phyloP scores from a whole-genome alignment of 1,140 invertebrate species.

The Agrypnia vestita region DNA sequence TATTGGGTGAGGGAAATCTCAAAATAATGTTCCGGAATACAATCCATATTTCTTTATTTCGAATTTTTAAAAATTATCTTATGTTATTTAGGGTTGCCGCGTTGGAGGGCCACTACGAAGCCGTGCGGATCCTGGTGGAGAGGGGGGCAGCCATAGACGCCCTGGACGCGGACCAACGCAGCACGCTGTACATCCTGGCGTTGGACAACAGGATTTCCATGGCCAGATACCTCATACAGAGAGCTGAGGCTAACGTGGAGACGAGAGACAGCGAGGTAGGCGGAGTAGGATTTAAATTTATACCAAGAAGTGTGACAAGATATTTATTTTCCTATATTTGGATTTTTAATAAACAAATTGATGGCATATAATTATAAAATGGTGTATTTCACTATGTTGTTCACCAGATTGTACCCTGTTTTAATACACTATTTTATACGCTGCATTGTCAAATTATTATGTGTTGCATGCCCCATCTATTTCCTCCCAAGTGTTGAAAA shows the following conservation, averaged over 20 bases:
- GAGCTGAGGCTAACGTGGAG: conserved; percentile 87
- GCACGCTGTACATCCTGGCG: conserved; percentile 92
- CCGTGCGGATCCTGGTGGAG: conserved; percentile 82
- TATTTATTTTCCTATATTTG: neutral
- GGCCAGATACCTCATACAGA: conserved; percentile 86
- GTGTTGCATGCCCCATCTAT: too few species aligned
- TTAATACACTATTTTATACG: too few species aligned
- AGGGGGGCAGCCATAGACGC: conserved; percentile 91
- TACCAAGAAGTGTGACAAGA: neutral
- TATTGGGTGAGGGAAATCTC: too few species aligned
- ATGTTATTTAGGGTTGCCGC: conserved; percentile 80
- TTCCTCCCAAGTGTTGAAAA: too few species aligned
- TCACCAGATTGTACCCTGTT: too few species aligned
- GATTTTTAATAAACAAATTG: neutral
- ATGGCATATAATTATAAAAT: neutral
- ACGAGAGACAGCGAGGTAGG: conserved; percentile 89
- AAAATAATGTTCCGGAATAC: too few species aligned
- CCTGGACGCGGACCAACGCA: conserved; percentile 92
- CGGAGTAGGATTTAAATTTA: neutral
- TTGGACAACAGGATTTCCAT: conserved; percentile 91
- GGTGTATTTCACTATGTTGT: neutral
- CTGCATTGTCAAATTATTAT: too few species aligned
- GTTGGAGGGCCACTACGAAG: conserved; percentile 89
- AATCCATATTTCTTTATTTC: too few species aligned
- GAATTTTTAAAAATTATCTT: neutral